A percentile compares a stretch with the other conserved stretches of the same genome.
These are phyloP conservation scores for Cistogaster globosa DNA, from an alignment of 2,888 invertebrate species.

Conservation along the genomic window DNA sequence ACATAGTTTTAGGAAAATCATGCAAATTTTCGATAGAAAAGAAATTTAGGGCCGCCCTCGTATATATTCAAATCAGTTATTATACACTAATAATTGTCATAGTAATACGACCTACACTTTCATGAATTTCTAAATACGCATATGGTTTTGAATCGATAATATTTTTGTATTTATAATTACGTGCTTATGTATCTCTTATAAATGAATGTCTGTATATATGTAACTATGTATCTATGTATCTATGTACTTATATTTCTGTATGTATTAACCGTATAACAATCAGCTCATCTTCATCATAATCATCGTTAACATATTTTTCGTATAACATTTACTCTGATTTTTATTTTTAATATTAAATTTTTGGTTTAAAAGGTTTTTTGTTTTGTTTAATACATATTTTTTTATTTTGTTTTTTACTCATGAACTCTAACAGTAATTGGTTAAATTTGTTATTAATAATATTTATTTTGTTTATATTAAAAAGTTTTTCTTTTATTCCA, in stretches of 20 bases:
- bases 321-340: slow-evolving; percentile 41
- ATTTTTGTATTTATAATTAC: slow-evolving; percentile 1
- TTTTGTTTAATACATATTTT: not conserved
- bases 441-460: slow-evolving; percentile 23
- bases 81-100: slow-evolving; percentile 34
- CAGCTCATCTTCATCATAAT: slow-evolving; percentile 58
- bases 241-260: slow-evolving; percentile 37
- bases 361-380: slow-evolving; percentile 14
- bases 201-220: slow-evolving; percentile 22
- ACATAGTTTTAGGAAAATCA: too few species aligned
- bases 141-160: slow-evolving; percentile 41
- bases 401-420: slow-evolving; percentile 15
- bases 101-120: slow-evolving; percentile 9
- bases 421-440: slow-evolving; percentile 57
- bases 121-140: slow-evolving; percentile 14
- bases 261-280: slow-evolving; percentile 61
- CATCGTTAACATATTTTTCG: slow-evolving; percentile 27
- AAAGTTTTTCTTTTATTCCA: not conserved
- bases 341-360: slow-evolving; percentile 22
- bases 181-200: slow-evolving; percentile 6
- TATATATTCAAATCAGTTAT: not conserved
- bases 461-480: slow-evolving; percentile 25
- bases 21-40: not conserved
- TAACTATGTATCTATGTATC: slow-evolving; percentile 28
- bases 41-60: not conserved